Conservation (phyloP, 2,888 invertebrate species). For the Eurytoma californica region DNA sequence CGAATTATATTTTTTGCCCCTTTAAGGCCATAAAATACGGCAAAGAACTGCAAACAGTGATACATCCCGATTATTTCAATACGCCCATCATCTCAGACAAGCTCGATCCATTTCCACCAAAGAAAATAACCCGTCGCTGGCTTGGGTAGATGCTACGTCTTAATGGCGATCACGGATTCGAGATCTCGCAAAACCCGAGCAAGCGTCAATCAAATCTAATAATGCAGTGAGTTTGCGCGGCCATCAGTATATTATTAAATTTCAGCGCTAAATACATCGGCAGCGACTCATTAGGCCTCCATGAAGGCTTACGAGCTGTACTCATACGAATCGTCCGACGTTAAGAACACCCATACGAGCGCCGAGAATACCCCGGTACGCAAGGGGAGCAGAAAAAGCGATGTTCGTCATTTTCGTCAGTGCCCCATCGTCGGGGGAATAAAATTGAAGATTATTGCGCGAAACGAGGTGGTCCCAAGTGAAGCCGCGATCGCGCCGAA, state of each 20-base stretch:
- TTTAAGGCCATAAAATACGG: too few species aligned
- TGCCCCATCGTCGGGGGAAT: slow-evolving; percentile 15
- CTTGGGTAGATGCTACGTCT: background rate
- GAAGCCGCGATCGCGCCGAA: slow-evolving; percentile 1
- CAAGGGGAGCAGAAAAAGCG: background rate
- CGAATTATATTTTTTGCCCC: too few species aligned
- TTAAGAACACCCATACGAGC: background rate
- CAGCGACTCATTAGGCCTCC: background rate
- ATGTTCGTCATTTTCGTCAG: background rate
- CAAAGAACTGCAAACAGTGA: too few species aligned
- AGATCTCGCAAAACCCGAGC: slow-evolving; percentile 15
- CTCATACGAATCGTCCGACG: background rate
- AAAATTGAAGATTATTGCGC: slow-evolving; percentile 52
- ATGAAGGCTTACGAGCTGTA: background rate
- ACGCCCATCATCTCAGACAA: background rate
- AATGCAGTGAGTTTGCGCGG: background rate
- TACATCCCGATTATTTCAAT: too few species aligned
- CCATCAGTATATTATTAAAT: slow-evolving; percentile 19
- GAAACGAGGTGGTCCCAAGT: slow-evolving; percentile 39
- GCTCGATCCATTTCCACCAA: background rate
- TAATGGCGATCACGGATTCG: background rate
- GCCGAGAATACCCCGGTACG: background rate
- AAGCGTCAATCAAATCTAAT: slow-evolving; percentile 24
- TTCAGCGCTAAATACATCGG: slow-evolving; percentile 23
- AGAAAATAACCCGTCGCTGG: slow-evolving; percentile 14